These are phyloP conservation scores for Edolisoma coerulescens DNA, from an alignment of 2,113 vertebrate genomes.

Conservation along the genomic window DNA sequence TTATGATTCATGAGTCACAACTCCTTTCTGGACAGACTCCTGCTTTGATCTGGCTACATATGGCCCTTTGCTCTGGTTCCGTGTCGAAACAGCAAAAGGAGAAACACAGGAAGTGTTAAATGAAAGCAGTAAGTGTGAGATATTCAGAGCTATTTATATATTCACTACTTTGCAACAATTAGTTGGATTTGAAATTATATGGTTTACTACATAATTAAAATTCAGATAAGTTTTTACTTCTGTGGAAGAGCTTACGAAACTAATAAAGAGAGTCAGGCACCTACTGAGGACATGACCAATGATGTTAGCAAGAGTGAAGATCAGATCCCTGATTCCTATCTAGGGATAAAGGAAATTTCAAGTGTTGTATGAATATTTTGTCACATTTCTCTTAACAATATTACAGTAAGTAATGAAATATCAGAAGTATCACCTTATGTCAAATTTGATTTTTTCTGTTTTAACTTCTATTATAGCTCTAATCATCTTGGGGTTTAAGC, in stretches of 20 bases:
- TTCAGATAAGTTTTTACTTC: not conserved
- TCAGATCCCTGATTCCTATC: not conserved
- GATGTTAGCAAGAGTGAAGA: not conserved
- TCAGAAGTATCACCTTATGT: not conserved
- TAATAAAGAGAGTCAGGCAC: not conserved
- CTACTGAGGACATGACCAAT: not conserved
- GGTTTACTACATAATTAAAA: conserved; percentile 11
- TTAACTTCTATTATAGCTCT: not conserved
- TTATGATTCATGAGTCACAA: conserved; percentile 36
- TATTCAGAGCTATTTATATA: not conserved
- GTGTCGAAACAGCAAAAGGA: not conserved
- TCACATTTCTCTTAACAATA: not conserved
- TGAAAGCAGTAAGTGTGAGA: not conserved
- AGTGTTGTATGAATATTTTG: not conserved
- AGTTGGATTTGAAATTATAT: not conserved
- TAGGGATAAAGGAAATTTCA: not conserved
- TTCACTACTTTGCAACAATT: not conserved
- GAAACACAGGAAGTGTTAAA: not conserved
- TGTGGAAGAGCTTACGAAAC: not conserved
- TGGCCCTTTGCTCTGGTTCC: conserved; percentile 22
- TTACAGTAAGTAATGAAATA: not conserved
- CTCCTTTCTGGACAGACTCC: conserved; percentile 24
- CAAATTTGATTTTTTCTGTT: not conserved
- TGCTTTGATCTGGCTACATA: conserved; percentile 43
- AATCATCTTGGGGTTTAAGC: not conserved